Base-by-base conservation (phyloP, 2,888 invertebrate species). In the Ligdia adustata region DNA sequence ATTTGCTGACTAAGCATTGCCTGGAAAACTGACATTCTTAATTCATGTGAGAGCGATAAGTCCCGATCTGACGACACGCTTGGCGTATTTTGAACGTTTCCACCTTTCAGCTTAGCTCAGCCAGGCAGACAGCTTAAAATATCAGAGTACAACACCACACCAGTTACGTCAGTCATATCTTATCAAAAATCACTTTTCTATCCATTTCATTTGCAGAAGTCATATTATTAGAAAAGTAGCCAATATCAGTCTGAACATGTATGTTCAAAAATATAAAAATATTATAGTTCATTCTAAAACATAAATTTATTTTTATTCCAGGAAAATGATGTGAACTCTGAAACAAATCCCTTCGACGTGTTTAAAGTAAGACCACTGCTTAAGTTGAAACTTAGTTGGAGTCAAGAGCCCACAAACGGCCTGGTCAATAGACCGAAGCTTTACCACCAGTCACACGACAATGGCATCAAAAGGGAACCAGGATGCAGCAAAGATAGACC, bases 361-460 rank as follows among this genome's bases (percentile, higher is more conserved):
- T 96, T 96, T 71, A 93, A 93, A 82, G 93, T 94, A 62, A 93
- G 95, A 46, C 97, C 98, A 0, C 93, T 95, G 50, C 86, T 98
- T 1, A 97, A 97, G 82, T 94, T 98, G 68, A 94, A 95, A 64
- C 86, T 98, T 32, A 93, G 93, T 62, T 97, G 98, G 97, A 95
- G 95, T 38, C 93, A 93, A 51, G 94, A 95, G 65, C 93, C 94
- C 0, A 92, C 92, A 18, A 93, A 92, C 37, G 92, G 92, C 7
- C 80, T 93, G 27, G 94, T 94, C 4, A 93, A 94, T 63, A 83
- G 94, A 59, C 94, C 94, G 2, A 91, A 92, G 55, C 87, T 93
- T 37, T 92, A 86, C 58, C 89, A 89, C 52, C 89, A 87, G 24
- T 72, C 59, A 7, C 66, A 50, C 32, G 89, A 89, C 15, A 86